Evolutionary conservation across 30 jellyfish, hydroid and myxozoan genomes (phyloP).

Genomic region (Chrysaora quinquecirrha): DNA sequence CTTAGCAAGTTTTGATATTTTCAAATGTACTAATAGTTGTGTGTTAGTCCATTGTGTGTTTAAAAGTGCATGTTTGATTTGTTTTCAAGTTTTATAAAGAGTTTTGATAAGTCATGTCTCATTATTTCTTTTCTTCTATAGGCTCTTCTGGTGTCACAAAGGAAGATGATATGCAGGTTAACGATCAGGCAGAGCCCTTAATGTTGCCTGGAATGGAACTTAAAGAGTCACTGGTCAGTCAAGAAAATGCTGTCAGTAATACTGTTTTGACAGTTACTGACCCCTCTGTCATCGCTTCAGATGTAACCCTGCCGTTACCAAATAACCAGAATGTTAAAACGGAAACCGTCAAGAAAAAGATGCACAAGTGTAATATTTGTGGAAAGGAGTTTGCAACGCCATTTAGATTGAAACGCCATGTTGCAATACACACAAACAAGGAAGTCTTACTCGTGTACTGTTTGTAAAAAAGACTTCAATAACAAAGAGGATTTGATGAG

Average conservation of each 20-base stretch:
- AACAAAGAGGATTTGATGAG: slow-evolving; percentile 26
- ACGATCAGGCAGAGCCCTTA: too few relatives aligned
- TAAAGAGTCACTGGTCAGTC: too few relatives aligned
- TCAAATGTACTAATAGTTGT: too few relatives aligned
- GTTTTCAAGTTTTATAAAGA: too few relatives aligned
- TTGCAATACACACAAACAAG: slow-evolving; percentile 64
- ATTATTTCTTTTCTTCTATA: too few relatives aligned
- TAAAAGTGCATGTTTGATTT: too few relatives aligned
- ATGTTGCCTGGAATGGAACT: neutral
- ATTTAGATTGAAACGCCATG: slow-evolving; percentile 50
- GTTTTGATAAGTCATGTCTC: too few relatives aligned
- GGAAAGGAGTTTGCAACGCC: slow-evolving; percentile 55
- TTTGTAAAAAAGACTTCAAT: slow-evolving; percentile 46
- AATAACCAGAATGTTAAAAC: neutral
- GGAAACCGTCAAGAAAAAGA: slow-evolving; percentile 3
- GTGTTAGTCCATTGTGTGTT: too few relatives aligned
- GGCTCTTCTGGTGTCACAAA: too few relatives aligned
- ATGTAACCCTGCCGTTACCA: neutral
- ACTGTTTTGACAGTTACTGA: slow-evolving; percentile 44
- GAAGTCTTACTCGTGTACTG: slow-evolving; percentile 36
- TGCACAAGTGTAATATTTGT: slow-evolving; percentile 49
- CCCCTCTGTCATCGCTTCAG: slow-evolving; percentile 53
- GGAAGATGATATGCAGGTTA: too few relatives aligned
- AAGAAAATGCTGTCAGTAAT: neutral
- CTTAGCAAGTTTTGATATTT: too few relatives aligned